phyloP scores from a whole-genome alignment of 2,888 invertebrate species.

The Brenthis daphne region DNA sequence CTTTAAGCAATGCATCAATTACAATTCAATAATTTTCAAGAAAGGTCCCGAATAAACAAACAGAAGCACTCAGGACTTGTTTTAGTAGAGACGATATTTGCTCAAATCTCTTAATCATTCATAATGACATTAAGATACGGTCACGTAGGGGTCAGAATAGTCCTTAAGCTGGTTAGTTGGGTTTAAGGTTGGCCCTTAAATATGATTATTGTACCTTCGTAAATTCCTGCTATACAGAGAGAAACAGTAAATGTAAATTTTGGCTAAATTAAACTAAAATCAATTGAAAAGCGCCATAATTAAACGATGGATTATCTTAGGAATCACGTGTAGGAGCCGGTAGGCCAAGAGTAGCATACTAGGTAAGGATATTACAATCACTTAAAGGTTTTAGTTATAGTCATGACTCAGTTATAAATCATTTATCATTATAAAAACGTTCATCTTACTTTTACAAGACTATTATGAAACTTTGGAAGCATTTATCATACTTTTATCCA shows the following conservation, averaged over 20 bases:
- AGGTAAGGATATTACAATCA: too few relatives aligned
- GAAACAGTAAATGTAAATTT: not conserved
- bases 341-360: too few relatives aligned
- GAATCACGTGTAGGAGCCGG: too few relatives aligned
- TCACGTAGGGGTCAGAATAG: not conserved
- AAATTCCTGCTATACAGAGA: not conserved
- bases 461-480: too few relatives aligned
- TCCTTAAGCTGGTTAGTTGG: not conserved
- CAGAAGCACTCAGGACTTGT: not conserved
- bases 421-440: too few relatives aligned
- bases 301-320: not conserved
- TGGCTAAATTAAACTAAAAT: not conserved
- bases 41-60: not conserved
- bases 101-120: not conserved
- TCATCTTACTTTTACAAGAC: too few relatives aligned
- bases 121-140: not conserved
- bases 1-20: slow-evolving; percentile 1
- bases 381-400: too few relatives aligned
- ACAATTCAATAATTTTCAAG: not conserved
- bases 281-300: not conserved
- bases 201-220: not conserved
- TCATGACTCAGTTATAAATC: too few relatives aligned
- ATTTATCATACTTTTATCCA: too few relatives aligned
- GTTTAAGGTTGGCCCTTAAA: not conserved
- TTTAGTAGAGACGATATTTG: not conserved